phyloP scores from a whole-genome alignment of 2,113 vertebrate species.

The Brachyistius frenatus region DNA sequence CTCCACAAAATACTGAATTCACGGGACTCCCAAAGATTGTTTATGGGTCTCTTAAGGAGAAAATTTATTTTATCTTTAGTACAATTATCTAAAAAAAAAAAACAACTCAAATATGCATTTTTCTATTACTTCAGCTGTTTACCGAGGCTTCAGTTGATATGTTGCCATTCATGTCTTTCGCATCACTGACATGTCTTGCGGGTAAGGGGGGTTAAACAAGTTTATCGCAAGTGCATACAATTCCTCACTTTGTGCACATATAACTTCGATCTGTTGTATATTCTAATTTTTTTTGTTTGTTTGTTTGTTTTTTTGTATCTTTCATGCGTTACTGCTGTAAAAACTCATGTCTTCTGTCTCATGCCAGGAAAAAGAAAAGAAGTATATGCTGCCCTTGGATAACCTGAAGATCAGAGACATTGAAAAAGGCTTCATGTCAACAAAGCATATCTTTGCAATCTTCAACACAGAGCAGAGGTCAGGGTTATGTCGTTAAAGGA shows the following conservation, averaged over 20 bases:
- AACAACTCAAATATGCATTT: not conserved
- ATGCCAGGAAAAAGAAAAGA: slow-evolving; percentile 96
- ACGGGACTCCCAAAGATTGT: not conserved
- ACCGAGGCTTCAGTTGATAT: not conserved
- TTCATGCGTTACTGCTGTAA: not conserved
- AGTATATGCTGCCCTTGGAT: slow-evolving; percentile 97
- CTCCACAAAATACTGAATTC: not conserved
- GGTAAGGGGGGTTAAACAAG: not conserved
- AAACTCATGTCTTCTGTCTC: not conserved
- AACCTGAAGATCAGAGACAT: slow-evolving; percentile 95
- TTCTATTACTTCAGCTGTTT: not conserved
- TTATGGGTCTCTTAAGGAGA: not conserved
- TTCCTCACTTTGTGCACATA: not conserved
- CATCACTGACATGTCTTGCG: not conserved
- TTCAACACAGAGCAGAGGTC: slow-evolving; percentile 98
- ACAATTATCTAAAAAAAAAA: not conserved
- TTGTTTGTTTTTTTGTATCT: not conserved
- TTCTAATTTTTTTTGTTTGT: not conserved
- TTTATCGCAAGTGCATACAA: not conserved
- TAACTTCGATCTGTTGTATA: not conserved
- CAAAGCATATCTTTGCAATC: slow-evolving; percentile 94
- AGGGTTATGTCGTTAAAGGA: slow-evolving; percentile 43
- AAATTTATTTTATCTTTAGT: too few species aligned
- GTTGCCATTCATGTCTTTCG: not conserved
- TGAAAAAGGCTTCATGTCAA: slow-evolving; percentile 98